Percentiles rank a stretch among this genome's conserved stretches.
phyloP scores from a whole-genome alignment of 2,113 vertebrate species.

The Zootoca vivipara region DNA sequence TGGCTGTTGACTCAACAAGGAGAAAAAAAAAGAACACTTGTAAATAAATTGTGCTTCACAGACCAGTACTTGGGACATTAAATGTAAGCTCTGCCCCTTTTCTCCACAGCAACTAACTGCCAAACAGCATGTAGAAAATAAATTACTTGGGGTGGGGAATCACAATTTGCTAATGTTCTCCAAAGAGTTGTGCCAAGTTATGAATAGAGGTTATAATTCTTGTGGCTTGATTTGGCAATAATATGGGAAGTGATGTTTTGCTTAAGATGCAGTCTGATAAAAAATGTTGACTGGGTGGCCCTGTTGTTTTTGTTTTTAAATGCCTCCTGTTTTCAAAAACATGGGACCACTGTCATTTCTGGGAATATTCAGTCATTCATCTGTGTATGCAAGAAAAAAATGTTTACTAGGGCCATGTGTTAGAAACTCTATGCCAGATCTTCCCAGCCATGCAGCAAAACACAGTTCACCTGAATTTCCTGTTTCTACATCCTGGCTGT shows the following conservation, averaged over 20 bases:
- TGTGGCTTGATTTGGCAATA: not conserved
- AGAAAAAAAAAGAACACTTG: not conserved
- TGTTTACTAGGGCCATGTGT: not conserved
- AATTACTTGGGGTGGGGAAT: not conserved
- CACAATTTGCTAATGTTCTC: slow-evolving; percentile 25
- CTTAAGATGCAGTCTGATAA: not conserved
- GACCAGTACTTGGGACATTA: not conserved
- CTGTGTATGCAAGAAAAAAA: not conserved
- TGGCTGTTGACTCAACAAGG: slow-evolving; percentile 23
- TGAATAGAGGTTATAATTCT: slow-evolving; percentile 8
- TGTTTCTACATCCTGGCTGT: not conserved
- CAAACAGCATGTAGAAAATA: not conserved
- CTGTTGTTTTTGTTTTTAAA: not conserved
- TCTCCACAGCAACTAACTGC: not conserved
- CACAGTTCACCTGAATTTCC: not conserved
- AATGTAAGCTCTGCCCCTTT: not conserved
- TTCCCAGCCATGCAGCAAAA: not conserved
- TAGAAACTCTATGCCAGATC: not conserved
- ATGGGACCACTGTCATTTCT: not conserved
- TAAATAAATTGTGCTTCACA: not conserved
- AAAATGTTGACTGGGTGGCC: not conserved
- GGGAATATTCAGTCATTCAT: not conserved
- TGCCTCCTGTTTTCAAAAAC: not conserved
- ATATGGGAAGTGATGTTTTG: not conserved
- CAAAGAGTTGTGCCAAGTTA: slow-evolving; percentile 15